Base-by-base conservation (phyloP, 2,113 vertebrate species). In the Dipodomys merriami region DNA sequence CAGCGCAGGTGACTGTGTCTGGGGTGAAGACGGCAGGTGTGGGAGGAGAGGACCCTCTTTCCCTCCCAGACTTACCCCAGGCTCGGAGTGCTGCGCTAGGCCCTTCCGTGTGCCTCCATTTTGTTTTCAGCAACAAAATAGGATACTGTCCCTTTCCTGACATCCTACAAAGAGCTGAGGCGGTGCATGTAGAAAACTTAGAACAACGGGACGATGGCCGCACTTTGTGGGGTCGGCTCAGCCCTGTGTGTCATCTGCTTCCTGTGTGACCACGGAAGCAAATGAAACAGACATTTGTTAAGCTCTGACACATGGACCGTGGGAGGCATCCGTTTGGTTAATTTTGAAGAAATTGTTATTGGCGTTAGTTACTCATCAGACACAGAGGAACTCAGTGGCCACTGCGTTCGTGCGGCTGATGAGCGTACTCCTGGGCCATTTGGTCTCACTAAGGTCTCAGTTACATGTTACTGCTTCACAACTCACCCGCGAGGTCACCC, bases 151-250 rank as follows among this genome's bases (percentile, higher is more conserved):
- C 3, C 30, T 79, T 78, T 23, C 65, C 60, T 57, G n/a, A 15
- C 39, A 9, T 15, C 12, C 49, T 65, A 39, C 0, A 7, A 77
- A 62, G 46, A 33, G 5, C 57, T 71, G 35, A 84, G 10, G 13
- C 7, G 19, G 9, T 25, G 2, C 13, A 18, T 53, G 16, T 5
- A 25, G 35, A 77, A 6, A 4, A 22, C 49, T 30, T 3, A n/a
- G 7, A 72, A 13, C 10, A 1, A 3, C 3, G 0, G 11, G 23
- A 1, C 1, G 9, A 9, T 6, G 33, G 16, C 33, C 44, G 30
- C 22, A 23, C 2, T 19, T 0, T 4, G 30, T 12, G n/a, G 13
- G 9, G 7, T 23, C 33, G 15, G 5, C 2, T 11, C 3, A 0
- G 1, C 4, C 13, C 62, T 23, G 10, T 6, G 53, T 20, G 7